Conservation (phyloP, 2,113 vertebrate species). For the Ochotona curzoniae region DNA sequence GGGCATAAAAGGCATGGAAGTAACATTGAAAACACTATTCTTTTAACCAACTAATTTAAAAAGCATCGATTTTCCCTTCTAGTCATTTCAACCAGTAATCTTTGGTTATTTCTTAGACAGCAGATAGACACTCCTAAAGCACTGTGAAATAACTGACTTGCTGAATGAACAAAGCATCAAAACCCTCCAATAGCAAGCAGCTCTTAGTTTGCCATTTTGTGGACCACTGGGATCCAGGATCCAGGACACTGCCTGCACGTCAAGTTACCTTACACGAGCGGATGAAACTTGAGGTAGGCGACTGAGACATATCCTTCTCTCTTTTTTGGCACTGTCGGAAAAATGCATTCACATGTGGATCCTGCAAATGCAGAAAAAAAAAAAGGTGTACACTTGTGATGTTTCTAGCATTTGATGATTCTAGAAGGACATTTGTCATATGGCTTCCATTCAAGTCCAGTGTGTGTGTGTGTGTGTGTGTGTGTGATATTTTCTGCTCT, state of each 20-base stretch:
- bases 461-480: fast-evolving
- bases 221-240: not conserved
- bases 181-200: not conserved
- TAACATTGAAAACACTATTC: not conserved
- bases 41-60: not conserved
- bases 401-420: not conserved
- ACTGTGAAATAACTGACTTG: constrained; percentile 39
- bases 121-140: not conserved
- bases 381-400: not conserved
- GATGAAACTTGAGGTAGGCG: constrained; percentile 95
- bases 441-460: not conserved
- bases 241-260: not conserved
- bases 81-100: not conserved
- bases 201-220: not conserved
- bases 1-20: fast-evolving
- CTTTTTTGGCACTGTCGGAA: constrained; percentile 98
- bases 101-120: constrained; percentile 5
- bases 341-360: constrained; percentile 95
- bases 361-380: constrained; percentile 86
- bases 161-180: not conserved
- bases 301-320: constrained; percentile 92
- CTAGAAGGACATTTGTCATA: not conserved
- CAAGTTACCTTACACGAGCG: constrained; percentile 94
- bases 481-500: not conserved
- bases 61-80: constrained; percentile 11